A percentile compares a stretch with the other conserved stretches of the same genome.
These are phyloP conservation scores for Spinus pinus DNA, from an alignment of 2,797 vertebrate genomes.

Conservation along the genomic window DNA sequence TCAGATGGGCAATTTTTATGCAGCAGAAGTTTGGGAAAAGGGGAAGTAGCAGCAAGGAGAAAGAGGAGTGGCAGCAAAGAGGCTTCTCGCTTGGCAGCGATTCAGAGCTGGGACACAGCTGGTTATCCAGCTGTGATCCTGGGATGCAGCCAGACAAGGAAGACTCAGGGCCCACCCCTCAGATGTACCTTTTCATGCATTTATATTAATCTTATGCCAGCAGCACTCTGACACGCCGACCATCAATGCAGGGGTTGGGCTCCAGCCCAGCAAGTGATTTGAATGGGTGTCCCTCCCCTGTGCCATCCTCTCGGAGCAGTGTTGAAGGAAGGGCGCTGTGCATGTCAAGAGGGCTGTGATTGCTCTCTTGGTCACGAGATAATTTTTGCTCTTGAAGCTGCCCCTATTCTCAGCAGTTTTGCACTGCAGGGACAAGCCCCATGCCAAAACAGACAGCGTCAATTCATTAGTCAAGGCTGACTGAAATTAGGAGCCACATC, in stretches of 20 bases:
- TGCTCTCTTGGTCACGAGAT: not conserved
- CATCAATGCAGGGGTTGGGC: rapidly evolving
- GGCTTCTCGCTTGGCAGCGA: not conserved
- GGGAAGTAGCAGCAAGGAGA: conserved; percentile 7
- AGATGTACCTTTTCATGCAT: not conserved
- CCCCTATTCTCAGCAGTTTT: not conserved
- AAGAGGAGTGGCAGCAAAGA: conserved; percentile 3
- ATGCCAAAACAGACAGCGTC: not conserved
- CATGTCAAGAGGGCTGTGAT: not conserved
- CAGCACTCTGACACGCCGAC: not conserved
- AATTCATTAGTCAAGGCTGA: not conserved
- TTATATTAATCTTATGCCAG: not conserved
- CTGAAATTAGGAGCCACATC: rapidly evolving
- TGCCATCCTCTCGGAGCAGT: not conserved
- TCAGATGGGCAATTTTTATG: conserved; percentile 19
- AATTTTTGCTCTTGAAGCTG: not conserved
- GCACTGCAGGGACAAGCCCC: not conserved
- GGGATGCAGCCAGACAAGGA: not conserved
- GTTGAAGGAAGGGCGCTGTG: not conserved
- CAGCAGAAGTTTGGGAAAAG: not conserved
- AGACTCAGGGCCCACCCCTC: not conserved
- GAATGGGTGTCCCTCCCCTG: not conserved
- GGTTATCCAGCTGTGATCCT: conserved; percentile 47
- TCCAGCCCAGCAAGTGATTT: not conserved
- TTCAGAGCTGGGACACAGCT: conserved; percentile 33